phyloP scores from a whole-genome alignment of 2,888 invertebrate genomes.

The Megamerina dolium region DNA sequence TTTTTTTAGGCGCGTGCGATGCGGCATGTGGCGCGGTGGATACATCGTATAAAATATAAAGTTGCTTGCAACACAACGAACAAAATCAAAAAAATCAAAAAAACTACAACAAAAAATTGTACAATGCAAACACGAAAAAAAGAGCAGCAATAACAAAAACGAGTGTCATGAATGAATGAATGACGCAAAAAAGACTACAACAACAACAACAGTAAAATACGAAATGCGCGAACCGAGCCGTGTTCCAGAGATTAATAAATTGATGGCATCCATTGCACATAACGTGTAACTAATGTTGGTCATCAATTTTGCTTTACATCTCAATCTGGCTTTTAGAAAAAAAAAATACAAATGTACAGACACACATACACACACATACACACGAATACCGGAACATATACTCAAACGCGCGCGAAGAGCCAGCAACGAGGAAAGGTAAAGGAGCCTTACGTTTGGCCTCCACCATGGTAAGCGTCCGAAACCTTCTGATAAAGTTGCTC shows the following conservation, averaged over 20 bases:
- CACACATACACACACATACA: too few relatives aligned
- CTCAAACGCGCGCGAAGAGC: conserved; percentile 1
- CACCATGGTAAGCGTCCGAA: conserved; percentile 7
- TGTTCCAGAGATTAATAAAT: conserved; percentile 52
- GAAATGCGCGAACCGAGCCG: conserved; percentile 38
- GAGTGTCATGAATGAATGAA: conserved; percentile 6
- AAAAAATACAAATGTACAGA: conserved; percentile 6
- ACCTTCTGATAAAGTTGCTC: too few relatives aligned
- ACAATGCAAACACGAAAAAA: too few relatives aligned
- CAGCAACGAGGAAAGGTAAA: too few relatives aligned
- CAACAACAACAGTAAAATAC: conserved; percentile 8
- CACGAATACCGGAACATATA: conserved; percentile 11
- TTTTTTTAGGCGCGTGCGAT: too few relatives aligned
- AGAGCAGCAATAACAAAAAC: conserved; percentile 10
- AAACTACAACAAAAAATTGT: too few relatives aligned
- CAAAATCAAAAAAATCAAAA: too few relatives aligned
- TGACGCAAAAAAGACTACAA: conserved; percentile 2
- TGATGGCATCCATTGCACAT: conserved; percentile 53
- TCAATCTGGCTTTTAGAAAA: conserved; percentile 46
- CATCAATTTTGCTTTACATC: conserved; percentile 53
- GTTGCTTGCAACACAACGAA: too few relatives aligned
- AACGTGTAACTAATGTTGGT: conserved; percentile 52
- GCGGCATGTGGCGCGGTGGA: too few relatives aligned
- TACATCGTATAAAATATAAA: too few relatives aligned
- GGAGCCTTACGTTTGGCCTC: neutral